A percentile compares a stretch with the other conserved stretches of the same genome.
These are phyloP conservation scores for Nothoprocta pentlandii DNA, from an alignment of 2,113 vertebrate species.

Conservation along the genomic window DNA sequence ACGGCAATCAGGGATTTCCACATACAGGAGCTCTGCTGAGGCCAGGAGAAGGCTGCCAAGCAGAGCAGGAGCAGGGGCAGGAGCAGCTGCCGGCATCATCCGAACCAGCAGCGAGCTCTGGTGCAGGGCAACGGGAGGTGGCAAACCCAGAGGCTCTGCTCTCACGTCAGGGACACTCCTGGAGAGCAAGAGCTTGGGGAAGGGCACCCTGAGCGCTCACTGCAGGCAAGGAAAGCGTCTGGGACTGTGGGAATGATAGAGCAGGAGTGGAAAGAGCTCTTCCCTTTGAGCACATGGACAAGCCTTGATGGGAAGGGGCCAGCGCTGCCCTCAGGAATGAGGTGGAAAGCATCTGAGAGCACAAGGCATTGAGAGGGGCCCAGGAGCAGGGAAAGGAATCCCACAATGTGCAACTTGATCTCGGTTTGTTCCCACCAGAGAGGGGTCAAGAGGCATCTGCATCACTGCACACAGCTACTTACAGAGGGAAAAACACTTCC, in stretches of 20 bases:
- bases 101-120: rapidly evolving
- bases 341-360: not conserved
- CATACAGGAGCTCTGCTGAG: not conserved
- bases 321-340: not conserved
- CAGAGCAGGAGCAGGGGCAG: not conserved
- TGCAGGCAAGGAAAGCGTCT: not conserved
- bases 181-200: not conserved
- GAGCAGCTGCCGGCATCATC: rapidly evolving
- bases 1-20: not conserved
- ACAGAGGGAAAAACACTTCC: not conserved
- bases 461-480: rapidly evolving
- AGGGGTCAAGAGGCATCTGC: not conserved
- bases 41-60: not conserved
- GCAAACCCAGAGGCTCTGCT: not conserved
- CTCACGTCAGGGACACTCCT: not conserved
- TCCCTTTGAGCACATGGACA: not conserved
- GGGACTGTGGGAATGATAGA: rapidly evolving
- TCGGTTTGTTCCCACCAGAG: not conserved
- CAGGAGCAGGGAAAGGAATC: not conserved
- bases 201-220: not conserved
- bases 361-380: not conserved
- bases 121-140: not conserved
- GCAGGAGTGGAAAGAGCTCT: not conserved
- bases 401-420: not conserved
- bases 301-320: not conserved